Base-by-base conservation (phyloP, 2,888 invertebrate genomes). In the Salpingus planirostris region DNA sequence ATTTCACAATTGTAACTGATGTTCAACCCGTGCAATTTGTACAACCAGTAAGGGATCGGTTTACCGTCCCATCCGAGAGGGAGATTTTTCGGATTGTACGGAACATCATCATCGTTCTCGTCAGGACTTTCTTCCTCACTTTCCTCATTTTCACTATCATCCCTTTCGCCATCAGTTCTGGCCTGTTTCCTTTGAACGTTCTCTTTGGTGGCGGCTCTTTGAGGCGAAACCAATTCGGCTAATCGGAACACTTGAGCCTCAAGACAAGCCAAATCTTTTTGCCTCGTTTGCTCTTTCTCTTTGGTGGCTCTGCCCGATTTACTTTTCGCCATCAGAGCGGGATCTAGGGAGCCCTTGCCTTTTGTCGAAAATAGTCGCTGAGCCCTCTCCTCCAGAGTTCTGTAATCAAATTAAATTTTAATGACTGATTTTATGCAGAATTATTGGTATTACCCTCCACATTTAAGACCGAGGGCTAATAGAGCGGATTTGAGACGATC, bases 1-100 rank as follows among this genome's bases (percentile, higher is more conserved):
- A 99, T 99, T 66, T 99, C 98, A 62, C 98, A 99, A 37, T 89
- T 92, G 64, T 97, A 99, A 60, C 91, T 95, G 41, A 99, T 95
- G 64, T 99, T 99, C 6, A 99, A 71, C 0, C 98, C 98, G 59
- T 99, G 98, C 3, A 99, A 70, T 64, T 99, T 99, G 69, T 99
- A 99, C 32, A 98, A 65, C 97, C 97, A 97, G 66, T 97, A 97
- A 0, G 97, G 96, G 44, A 81, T 81, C 1, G 81, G 81, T 61
- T 66, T 97, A 32, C 96, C 96, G 66, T 97, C 97, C 96, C 96
- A 98, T 0, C 97, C 98, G 0, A 99, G 76, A 0, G 98, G 98
- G 33, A 99, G 68, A 68, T 99, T 99, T 68, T 99, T 99, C 0
- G 98, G 98, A 69, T 99, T 99, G 64, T 98, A 98, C 0, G 97